Conservation (phyloP, 2,113 vertebrate species). For the Passer montanus region DNA sequence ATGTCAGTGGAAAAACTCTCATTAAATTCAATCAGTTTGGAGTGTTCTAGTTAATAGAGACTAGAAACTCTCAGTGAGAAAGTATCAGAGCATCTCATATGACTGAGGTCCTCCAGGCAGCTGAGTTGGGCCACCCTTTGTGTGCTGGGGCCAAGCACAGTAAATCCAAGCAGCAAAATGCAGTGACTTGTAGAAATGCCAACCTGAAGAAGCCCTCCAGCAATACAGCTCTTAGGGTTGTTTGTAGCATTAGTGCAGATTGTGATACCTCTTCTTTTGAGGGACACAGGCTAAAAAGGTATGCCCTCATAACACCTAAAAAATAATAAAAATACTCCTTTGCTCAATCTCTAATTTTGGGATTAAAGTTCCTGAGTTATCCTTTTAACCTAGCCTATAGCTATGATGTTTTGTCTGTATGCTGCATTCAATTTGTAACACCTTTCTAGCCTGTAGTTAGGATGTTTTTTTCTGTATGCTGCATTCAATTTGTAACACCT, state of each 20-base stretch:
- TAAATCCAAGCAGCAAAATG: background rate
- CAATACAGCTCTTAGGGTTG: background rate
- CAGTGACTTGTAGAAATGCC: background rate
- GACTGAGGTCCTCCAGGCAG: background rate
- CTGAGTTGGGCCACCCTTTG: background rate
- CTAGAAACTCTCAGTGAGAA: background rate
- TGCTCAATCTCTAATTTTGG: background rate
- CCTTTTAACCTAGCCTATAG: background rate
- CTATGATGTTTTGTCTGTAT: background rate
- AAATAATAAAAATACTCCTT: background rate
- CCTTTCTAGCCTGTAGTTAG: background rate
- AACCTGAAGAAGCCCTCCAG: background rate
- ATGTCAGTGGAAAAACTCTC: slow-evolving; percentile 32
- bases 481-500: background rate
- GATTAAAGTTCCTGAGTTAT: background rate
- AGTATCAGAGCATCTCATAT: background rate
- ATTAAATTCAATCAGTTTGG: background rate
- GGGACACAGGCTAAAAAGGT: background rate
- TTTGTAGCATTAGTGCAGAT: background rate
- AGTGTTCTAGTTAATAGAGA: background rate
- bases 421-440: background rate
- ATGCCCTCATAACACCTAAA: background rate
- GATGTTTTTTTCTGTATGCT: background rate
- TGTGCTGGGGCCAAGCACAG: background rate
- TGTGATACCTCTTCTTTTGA: background rate